Conservation (phyloP, 2,113 vertebrate genomes). For the Galeopterus variegatus region DNA sequence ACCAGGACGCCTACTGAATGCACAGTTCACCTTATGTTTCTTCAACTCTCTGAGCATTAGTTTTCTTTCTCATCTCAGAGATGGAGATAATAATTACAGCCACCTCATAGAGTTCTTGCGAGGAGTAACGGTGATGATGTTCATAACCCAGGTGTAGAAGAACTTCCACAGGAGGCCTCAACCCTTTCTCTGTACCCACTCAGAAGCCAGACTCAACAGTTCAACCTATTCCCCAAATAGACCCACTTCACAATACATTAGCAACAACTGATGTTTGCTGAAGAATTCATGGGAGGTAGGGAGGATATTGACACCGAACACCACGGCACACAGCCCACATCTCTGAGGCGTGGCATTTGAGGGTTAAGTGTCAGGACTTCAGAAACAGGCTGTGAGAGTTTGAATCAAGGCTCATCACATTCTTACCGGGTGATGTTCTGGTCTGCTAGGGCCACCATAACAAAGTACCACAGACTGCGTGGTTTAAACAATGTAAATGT, state of each 20-base stretch:
- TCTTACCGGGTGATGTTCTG: neutral
- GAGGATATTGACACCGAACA: neutral
- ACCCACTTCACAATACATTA: neutral
- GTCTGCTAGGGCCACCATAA: neutral
- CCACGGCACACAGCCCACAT: neutral
- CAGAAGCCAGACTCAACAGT: neutral
- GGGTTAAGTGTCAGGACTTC: neutral
- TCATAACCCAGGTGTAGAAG: neutral
- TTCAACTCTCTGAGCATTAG: neutral
- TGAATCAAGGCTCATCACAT: neutral
- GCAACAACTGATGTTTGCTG: neutral
- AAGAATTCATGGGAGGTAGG: neutral
- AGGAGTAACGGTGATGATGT: neutral
- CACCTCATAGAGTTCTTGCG: neutral
- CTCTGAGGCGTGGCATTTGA: neutral
- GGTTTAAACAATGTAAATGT: neutral
- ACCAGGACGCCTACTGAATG: neutral
- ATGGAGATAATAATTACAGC: neutral
- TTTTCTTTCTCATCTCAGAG: neutral
- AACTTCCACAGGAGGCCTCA: neutral
- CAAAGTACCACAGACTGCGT: no score
- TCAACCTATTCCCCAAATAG: neutral
- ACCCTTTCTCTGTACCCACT: neutral
- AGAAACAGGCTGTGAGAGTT: neutral
- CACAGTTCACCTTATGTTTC: neutral